Percentiles rank a stretch among this genome's conserved stretches.
Conservation (phyloP, 2,888 invertebrate species). For the Drosophila histrio region DNA sequence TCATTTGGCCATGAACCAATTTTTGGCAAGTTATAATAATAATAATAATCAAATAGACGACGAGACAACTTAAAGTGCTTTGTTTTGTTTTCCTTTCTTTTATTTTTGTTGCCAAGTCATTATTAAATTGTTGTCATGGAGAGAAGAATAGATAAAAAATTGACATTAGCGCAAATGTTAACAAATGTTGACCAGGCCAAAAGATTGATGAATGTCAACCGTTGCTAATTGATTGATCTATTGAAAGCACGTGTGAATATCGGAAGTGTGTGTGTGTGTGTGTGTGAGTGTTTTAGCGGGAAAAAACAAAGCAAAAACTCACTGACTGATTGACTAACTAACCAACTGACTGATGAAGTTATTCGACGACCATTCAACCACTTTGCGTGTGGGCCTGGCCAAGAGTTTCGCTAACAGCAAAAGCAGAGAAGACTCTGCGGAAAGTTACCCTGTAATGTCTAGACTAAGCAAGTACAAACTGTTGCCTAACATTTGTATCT, state of each 20-base stretch:
- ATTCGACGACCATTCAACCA: conserved; percentile 19
- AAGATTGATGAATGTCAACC: conserved; percentile 59
- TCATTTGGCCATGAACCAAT: conserved; percentile 57
- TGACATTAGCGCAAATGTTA: conserved; percentile 41
- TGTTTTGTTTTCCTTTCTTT: conserved; percentile 16
- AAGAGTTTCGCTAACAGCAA: background rate
- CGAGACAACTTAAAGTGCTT: conserved; percentile 40
- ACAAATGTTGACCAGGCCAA: conserved; percentile 42
- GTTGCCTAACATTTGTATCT: too few relatives aligned
- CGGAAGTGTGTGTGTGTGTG: background rate
- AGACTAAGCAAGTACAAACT: background rate
- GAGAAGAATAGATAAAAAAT: conserved; percentile 42
- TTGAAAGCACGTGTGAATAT: background rate
- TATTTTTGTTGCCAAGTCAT: conserved; percentile 57
- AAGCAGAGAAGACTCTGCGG: background rate
- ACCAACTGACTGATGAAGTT: conserved; percentile 44
- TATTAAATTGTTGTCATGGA: conserved; percentile 33
- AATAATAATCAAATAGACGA: conserved; percentile 34
- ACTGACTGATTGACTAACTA: conserved; percentile 24
- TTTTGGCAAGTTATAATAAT: conserved; percentile 38
- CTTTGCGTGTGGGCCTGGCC: conserved; percentile 20
- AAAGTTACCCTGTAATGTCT: background rate
- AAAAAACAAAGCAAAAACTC: conserved; percentile 3
- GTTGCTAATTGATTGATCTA: conserved; percentile 42
- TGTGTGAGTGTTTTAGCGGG: background rate